Base-by-base conservation (phyloP, 2,113 vertebrate genomes). In the Opisthocomus hoazin region DNA sequence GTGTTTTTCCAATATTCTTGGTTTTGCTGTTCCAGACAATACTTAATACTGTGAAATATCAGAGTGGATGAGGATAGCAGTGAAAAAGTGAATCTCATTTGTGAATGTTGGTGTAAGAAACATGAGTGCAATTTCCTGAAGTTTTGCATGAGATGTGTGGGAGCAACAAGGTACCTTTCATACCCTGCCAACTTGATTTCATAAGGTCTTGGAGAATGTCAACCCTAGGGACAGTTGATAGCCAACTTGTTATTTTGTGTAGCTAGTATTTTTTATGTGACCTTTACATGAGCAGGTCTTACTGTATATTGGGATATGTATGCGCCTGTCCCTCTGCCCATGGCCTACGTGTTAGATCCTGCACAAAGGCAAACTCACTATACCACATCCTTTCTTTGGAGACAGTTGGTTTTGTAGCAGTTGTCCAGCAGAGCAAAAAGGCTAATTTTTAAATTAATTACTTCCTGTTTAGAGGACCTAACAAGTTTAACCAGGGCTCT, bases 61-160 rank as follows among this genome's bases (percentile, higher is more conserved):
- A 41, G 73, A 68, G 60, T 48, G 69, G 34, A 88, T 93, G 90
- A 95, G 83, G 80, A 68, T 81, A 87, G 45, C 84, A 95, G 79
- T 39, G 73, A 84, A 92, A 77, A 95, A 84, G 66, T 68, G 82
- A 90, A 89, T 80, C 84, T 84, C 66, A 61, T 88, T 86, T 76
- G 88, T 3, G 19, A 92, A 51, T 89, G 85, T 58, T 75, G 60
- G 90, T 94, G 86, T 87, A 92, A 96, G 92, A 94, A 87, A 87
- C 73, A 64, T 57, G 94, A 95, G 86, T 64, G 80, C 73, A 96
- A 93, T 97, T 96, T 97, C 96, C 96, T 96, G 92, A 60, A 94
- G 64, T 93, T 96, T 93, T 96, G 88, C 92, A 87, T 92, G 90
- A 90, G 96, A 65, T 43, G 0, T 88, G 73, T 90, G 93, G 90